Evolutionary conservation across 2,113 vertebrate species (phyloP).

Genomic region (Perognathus longimembris): DNA sequence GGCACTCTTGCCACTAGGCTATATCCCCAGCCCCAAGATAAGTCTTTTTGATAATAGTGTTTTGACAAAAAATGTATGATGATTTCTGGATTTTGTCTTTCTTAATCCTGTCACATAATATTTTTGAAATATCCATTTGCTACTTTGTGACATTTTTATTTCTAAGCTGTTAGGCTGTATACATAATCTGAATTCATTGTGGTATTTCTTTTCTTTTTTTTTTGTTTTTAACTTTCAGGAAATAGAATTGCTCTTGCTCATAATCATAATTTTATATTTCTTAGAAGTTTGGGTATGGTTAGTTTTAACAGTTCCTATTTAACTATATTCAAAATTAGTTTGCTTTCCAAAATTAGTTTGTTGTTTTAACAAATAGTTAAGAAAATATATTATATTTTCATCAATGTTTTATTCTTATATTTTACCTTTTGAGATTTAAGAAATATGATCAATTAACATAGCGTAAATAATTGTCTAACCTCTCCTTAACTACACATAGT

Average conservation of each 20-base stretch:
- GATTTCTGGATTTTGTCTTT: background rate
- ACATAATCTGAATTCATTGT: background rate
- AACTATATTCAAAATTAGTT: conserved; percentile 28
- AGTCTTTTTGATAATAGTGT: background rate
- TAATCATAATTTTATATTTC: background rate
- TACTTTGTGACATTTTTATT: background rate
- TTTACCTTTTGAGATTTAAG: background rate
- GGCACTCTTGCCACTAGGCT: no score
- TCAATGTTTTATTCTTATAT: background rate
- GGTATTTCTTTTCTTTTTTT: background rate
- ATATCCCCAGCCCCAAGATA: no score
- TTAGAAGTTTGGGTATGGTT: background rate
- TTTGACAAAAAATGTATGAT: background rate
- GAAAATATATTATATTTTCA: background rate
- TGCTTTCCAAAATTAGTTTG: no score
- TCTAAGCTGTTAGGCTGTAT: background rate
- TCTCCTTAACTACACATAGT: no score
- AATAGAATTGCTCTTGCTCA: background rate
- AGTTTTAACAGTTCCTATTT: conserved; percentile 13
- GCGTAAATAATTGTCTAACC: no score
- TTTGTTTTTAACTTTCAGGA: background rate
- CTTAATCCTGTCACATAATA: background rate
- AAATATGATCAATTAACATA: background rate
- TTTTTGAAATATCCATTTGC: background rate
- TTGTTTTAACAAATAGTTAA: no score